phyloP scores from a whole-genome alignment of 2,797 vertebrate species.

The Parambassis ranga region DNA sequence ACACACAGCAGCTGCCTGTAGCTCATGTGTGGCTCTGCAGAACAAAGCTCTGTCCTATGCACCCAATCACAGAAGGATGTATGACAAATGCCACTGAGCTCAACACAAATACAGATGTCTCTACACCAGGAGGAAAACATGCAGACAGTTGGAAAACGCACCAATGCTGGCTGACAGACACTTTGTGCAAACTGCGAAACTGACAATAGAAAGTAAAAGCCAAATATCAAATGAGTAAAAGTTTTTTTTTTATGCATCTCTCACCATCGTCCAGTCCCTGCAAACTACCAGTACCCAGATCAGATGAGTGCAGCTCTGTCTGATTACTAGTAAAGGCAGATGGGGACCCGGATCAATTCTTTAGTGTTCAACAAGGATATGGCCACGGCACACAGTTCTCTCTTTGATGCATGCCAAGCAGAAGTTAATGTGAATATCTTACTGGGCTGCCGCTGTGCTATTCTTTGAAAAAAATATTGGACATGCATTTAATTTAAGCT shows the following conservation, averaged over 20 bases:
- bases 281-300: constrained; percentile 4
- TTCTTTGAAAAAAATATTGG: constrained; percentile 67
- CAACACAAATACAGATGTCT: constrained; percentile 14
- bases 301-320: constrained; percentile 12
- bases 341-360: constrained; percentile 14
- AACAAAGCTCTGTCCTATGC: constrained; percentile 22
- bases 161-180: not conserved
- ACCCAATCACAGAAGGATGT: constrained; percentile 2
- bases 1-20: constrained; percentile 22
- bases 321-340: constrained; percentile 34
- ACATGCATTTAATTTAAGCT: constrained; percentile 67
- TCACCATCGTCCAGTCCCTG: not conserved
- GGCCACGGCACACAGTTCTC: constrained; percentile 55
- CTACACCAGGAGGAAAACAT: constrained; percentile 31
- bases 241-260: too few species aligned
- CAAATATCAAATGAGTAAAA: not conserved
- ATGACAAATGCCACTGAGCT: constrained; percentile 27
- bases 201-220: constrained; percentile 8
- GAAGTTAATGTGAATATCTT: constrained; percentile 67
- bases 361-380: constrained; percentile 38
- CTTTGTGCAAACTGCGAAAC: constrained; percentile 33
- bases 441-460: constrained; percentile 42
- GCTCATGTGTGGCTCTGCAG: constrained; percentile 3
- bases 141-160: not conserved
- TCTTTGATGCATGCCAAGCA: constrained; percentile 66